These are phyloP conservation scores for Cochlearius cochlearius DNA, from an alignment of 2,113 vertebrate genomes.

Conservation along the genomic window DNA sequence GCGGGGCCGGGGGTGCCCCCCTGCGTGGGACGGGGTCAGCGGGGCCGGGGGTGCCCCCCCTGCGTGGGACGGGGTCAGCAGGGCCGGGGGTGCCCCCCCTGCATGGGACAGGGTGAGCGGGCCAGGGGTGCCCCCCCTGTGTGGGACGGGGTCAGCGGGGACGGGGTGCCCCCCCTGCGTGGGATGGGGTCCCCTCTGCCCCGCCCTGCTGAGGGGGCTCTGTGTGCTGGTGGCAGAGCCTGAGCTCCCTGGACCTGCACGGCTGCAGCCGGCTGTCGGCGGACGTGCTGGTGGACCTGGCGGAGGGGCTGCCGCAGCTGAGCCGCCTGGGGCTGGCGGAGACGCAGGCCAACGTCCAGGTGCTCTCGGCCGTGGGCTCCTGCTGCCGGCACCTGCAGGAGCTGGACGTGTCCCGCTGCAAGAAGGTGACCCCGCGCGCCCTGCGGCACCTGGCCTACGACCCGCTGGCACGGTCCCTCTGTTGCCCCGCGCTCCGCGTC, in stretches of 20 bases:
- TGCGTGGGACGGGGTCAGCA: slow-evolving; percentile 47
- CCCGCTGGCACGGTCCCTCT: not conserved
- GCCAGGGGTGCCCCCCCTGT: too few species aligned
- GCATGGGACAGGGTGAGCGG: too few species aligned
- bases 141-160: too few species aligned
- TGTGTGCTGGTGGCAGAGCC: not conserved
- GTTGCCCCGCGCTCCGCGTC: not conserved
- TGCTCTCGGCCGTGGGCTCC: slow-evolving; percentile 43
- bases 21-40: too few species aligned
- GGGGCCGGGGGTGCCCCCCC: too few species aligned
- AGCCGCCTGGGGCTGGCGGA: slow-evolving; percentile 15
- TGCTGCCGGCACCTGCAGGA: slow-evolving; percentile 23
- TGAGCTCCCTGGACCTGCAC: slow-evolving; percentile 38
- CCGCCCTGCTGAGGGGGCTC: not conserved
- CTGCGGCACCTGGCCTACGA: slow-evolving; percentile 50
- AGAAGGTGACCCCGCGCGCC: not conserved
- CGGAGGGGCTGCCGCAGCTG: slow-evolving; percentile 18
- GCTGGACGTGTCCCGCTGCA: slow-evolving; percentile 57
- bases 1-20: too few species aligned
- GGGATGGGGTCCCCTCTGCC: not conserved
- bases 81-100: not conserved
- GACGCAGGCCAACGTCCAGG: slow-evolving; percentile 41
- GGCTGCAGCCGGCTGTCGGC: slow-evolving; percentile 45
- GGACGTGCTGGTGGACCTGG: not conserved
- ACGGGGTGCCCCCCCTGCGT: too few species aligned